Conservation (phyloP, 1,140 invertebrate genomes). For the Caenorhabditis latens region DNA sequence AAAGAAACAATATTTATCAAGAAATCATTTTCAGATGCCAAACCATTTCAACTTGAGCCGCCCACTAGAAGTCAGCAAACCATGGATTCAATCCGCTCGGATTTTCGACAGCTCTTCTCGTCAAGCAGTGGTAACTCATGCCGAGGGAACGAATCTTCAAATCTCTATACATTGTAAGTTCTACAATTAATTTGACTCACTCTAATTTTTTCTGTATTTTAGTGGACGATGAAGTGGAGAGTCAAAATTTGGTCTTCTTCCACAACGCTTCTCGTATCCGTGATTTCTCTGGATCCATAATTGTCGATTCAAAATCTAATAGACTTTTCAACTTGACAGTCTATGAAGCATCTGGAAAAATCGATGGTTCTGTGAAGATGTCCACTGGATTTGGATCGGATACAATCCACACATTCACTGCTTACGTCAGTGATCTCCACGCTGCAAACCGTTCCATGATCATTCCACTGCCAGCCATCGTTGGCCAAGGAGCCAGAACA, state of each 20-base stretch:
- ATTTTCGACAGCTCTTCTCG: constrained; percentile 61
- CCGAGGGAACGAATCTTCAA: constrained; percentile 65
- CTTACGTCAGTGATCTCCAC: constrained; percentile 61
- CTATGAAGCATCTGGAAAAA: constrained; percentile 65
- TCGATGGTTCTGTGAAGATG: constrained; percentile 65
- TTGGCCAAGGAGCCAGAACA: constrained; percentile 60
- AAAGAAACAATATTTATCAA: constrained; percentile 33
- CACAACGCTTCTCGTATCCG: constrained; percentile 64
- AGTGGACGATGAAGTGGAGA: constrained; percentile 51
- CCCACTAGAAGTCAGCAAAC: constrained; percentile 56
- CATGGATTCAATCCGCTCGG: constrained; percentile 68
- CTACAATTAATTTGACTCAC: neutral
- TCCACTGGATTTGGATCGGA: constrained; percentile 57
- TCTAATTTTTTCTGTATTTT: neutral
- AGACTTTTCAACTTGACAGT: constrained; percentile 63
- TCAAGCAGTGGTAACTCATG: constrained; percentile 65
- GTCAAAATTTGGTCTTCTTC: constrained; percentile 58
- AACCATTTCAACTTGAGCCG: constrained; percentile 56
- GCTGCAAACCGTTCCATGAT: constrained; percentile 64
- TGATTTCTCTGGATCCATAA: constrained; percentile 64
- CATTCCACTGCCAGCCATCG: constrained; percentile 66
- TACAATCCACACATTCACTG: constrained; percentile 62
- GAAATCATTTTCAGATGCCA: constrained; percentile 50
- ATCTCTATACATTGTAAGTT: constrained; percentile 59
- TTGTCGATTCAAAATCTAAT: constrained; percentile 64